Base-by-base conservation (phyloP, 2,888 invertebrate genomes). In the Agrilus biguttatus region DNA sequence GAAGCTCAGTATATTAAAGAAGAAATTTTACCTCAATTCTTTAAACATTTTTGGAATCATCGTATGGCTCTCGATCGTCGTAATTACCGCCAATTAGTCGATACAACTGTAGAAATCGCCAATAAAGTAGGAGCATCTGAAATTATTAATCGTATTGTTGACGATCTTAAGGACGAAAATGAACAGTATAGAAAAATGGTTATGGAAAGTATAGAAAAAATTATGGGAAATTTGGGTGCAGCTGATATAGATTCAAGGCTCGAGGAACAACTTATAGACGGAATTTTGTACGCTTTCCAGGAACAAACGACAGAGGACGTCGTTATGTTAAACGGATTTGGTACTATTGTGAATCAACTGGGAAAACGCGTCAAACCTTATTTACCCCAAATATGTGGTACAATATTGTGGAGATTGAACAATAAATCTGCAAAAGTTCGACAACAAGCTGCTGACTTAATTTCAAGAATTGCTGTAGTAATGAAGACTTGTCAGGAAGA, bases 401-500 rank as follows among this genome's bases (percentile, higher is more conserved):
- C 98, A 2, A 99, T 99, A 58, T 72, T 99, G 40, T 99, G 98
- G 98, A 79, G 98, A 49, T 77, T 99, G 62, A 98, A 99, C 70
- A 99, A 99, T 66, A 99, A 99, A 70, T 93, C 96, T 0, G 98
- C 98, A 2, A 99, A 99, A 70, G 98, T 90, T 8, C 80, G 98
- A 43, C 98, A 99, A 63, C 98, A 99, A 68, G 98, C 98, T 0
- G 98, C 98, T 1, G 98, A 99, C 72, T 77, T 99, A 51, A 98
- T 99, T 58, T 93, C 97, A 0, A 78, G 96, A 42, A 96, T 92
- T 53, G 98, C 98, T 2, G 89, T 95, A 5, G 97, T 99, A 28
- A 99, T 99, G 98, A 97, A 97, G 65, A 93, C 95, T 1, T 99
- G 98, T 61, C 95, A 97, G 65, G 98, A 99, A 73, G 98, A 98